These are phyloP conservation scores for Neolamprologus ventralis DNA, from an alignment of 2,113 vertebrate genomes.

Conservation along the genomic window DNA sequence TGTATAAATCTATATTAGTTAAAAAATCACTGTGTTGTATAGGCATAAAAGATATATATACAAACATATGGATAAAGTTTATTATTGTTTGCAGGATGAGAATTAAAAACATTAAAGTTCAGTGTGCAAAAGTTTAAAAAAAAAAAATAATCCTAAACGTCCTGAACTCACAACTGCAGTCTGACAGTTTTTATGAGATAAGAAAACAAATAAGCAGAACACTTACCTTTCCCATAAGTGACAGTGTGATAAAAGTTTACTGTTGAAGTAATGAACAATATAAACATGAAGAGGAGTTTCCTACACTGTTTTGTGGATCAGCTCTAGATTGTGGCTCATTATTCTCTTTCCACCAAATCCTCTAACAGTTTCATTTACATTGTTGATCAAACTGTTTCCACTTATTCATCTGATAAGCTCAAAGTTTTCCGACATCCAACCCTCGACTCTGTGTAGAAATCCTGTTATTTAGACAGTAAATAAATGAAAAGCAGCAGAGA, in stretches of 20 bases:
- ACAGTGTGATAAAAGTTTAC: neutral
- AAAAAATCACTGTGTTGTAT: neutral
- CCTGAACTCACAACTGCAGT: neutral
- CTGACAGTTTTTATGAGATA: neutral
- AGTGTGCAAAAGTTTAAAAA: accelerated
- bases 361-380: neutral
- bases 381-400: neutral
- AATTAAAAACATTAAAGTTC: neutral
- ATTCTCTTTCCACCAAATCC: accelerated
- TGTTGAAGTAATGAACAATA: neutral
- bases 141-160: accelerated
- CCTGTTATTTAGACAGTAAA: neutral
- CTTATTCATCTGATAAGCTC: neutral
- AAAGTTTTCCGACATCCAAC: neutral
- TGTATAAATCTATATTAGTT: neutral
- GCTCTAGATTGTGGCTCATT: neutral
- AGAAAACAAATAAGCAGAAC: neutral
- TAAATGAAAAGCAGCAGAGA: neutral
- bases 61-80: neutral
- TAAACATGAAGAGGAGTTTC: neutral
- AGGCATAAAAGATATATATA: neutral
- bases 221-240: neutral
- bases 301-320: neutral
- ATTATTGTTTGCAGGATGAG: neutral
- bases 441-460: neutral